These are phyloP conservation scores for Drosophila hamatofila DNA, from an alignment of 2,888 invertebrate genomes.

Conservation along the genomic window DNA sequence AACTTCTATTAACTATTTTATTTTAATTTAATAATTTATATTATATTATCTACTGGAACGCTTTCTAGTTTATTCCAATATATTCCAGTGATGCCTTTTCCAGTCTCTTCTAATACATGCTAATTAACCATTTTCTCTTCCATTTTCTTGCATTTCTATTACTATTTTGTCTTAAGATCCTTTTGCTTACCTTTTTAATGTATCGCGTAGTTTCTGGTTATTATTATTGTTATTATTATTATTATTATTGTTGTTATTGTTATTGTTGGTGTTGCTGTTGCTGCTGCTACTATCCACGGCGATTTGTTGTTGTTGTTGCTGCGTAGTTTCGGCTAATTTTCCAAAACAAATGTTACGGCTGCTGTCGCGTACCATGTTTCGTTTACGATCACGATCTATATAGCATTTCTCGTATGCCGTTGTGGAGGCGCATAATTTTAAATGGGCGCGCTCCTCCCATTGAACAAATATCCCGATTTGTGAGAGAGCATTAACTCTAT, in stretches of 20 bases:
- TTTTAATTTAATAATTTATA: no score
- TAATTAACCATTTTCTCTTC: neutral
- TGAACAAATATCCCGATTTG: conserved; percentile 59
- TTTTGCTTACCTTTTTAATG: conserved; percentile 75
- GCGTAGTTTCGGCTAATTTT: conserved; percentile 97
- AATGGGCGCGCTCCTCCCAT: conserved; percentile 84
- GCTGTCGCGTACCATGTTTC: conserved; percentile 99
- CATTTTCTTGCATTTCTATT: conserved; percentile 10
- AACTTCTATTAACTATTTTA: no score
- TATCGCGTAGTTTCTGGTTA: conserved; percentile 55
- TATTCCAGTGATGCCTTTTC: neutral
- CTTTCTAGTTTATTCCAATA: neutral
- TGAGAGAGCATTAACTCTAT: conserved; percentile 20
- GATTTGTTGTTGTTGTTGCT: conserved; percentile 86
- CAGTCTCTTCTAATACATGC: neutral
- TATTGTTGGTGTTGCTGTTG: conserved; percentile 87
- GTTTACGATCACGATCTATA: conserved; percentile 72
- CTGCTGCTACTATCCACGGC: conserved; percentile 87
- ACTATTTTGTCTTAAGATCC: neutral
- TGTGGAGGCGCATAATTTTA: conserved; percentile 86
- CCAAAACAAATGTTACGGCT: conserved; percentile 99
- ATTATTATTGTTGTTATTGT: conserved; percentile 40
- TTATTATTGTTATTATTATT: conserved; percentile 37
- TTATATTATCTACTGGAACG: no score
- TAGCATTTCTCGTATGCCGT: conserved; percentile 90